Evolutionary conservation across 2,113 vertebrate species (phyloP).

Genomic region (Antechinus stuartii): DNA sequence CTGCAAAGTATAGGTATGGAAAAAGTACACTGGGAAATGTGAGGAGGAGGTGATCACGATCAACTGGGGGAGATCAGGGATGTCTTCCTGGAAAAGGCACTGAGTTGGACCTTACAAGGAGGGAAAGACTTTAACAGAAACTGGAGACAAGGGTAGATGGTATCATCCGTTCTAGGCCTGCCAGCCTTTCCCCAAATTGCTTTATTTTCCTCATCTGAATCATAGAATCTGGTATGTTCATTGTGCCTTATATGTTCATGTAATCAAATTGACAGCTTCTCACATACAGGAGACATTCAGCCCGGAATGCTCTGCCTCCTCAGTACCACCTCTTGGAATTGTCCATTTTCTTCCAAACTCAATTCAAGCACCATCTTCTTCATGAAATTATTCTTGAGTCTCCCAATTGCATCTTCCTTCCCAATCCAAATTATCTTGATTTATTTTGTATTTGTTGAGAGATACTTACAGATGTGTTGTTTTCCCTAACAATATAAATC

Average conservation of each 20-base stretch:
- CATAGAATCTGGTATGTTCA: background rate
- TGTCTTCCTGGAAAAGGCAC: background rate
- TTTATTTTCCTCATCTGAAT: background rate
- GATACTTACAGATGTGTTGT: background rate
- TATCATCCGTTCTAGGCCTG: background rate
- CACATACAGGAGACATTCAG: accelerated
- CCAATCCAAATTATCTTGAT: background rate
- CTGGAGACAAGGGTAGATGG: background rate
- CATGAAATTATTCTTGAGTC: background rate
- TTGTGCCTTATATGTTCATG: background rate
- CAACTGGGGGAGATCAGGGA: background rate
- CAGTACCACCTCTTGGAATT: background rate
- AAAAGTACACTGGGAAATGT: background rate
- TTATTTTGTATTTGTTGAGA: background rate
- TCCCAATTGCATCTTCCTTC: background rate
- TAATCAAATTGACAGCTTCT: too few species aligned
- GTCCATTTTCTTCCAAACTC: background rate
- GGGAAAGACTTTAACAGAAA: background rate
- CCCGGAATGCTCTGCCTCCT: background rate
- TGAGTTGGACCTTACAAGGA: background rate
- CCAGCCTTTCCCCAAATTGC: background rate
- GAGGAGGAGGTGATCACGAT: background rate
- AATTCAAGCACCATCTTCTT: background rate
- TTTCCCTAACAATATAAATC: background rate
- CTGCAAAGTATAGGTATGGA: background rate